Evolutionary conservation across 2,888 invertebrate species (phyloP).

Genomic region (Phrixothrix hirtus): DNA sequence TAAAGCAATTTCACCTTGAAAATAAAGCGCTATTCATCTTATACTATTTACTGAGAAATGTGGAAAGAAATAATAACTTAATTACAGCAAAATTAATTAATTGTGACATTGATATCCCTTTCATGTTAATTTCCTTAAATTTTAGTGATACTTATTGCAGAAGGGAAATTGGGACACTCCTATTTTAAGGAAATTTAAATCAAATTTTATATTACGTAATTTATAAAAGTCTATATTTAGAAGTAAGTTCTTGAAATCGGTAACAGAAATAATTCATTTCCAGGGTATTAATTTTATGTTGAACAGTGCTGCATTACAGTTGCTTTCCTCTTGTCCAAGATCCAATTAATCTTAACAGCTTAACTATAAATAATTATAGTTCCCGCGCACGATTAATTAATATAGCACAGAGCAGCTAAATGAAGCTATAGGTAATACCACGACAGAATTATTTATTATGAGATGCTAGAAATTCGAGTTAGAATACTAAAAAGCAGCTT

Average conservation of each 20-base stretch:
- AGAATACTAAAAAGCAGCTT: not conserved
- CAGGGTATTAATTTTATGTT: conserved; percentile 7
- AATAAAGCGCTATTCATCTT: conserved; percentile 11
- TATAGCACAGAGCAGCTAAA: too few species aligned
- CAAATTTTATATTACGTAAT: too few species aligned
- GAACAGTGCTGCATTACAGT: conserved; percentile 5
- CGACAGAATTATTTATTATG: too few species aligned
- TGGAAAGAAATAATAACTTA: too few species aligned
- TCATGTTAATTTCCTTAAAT: too few species aligned
- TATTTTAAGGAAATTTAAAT: too few species aligned
- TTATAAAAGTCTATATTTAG: too few species aligned
- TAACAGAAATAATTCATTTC: not conserved
- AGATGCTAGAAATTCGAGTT: not conserved
- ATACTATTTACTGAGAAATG: too few species aligned
- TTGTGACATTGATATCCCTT: too few species aligned
- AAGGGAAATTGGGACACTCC: too few species aligned
- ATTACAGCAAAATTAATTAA: not conserved
- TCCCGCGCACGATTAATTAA: conserved; percentile 14
- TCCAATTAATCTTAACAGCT: conserved; percentile 18
- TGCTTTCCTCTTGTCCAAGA: conserved; percentile 11
- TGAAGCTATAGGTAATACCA: too few species aligned
- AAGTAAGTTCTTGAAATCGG: not conserved
- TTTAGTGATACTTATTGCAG: too few species aligned
- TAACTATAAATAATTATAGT: conserved; percentile 14
- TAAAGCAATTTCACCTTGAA: conserved; percentile 20